Conservation (phyloP, 2,113 vertebrate genomes). For the Protomyctophum bolini region DNA sequence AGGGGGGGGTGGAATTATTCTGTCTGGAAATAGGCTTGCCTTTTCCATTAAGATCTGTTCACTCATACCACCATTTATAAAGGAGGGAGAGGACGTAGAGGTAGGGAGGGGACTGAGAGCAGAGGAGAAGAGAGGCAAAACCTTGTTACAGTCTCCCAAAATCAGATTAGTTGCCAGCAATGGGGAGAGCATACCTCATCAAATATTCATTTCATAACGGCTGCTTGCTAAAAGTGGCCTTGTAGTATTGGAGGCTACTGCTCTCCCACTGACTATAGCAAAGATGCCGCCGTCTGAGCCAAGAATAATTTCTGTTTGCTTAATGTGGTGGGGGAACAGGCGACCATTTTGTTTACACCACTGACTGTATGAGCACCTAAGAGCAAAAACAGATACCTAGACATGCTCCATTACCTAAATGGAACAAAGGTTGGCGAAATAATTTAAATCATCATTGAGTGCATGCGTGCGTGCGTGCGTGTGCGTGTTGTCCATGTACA, state of each 20-base stretch:
- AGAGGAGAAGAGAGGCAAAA: conserved; percentile 61
- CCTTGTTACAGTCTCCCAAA: conserved; percentile 79
- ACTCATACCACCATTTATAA: conserved; percentile 78
- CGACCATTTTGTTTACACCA: conserved; percentile 40
- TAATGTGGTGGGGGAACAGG: conserved; percentile 35
- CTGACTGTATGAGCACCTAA: conserved; percentile 21
- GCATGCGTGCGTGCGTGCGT: conserved; percentile 4
- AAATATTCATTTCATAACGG: conserved; percentile 84
- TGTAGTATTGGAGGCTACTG: conserved; percentile 34
- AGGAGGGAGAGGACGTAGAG: conserved; percentile 29
- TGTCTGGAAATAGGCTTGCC: conserved; percentile 73
- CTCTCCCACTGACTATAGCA: conserved; percentile 28
- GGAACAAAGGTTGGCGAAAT: conserved; percentile 28
- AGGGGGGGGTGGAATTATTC: conserved; percentile 76
- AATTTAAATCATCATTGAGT: conserved; percentile 25
- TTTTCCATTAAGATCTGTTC: conserved; percentile 79
- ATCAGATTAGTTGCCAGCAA: conserved; percentile 81
- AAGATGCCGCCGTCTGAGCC: conserved; percentile 5
- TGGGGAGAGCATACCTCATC: conserved; percentile 78
- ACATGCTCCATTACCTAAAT: conserved; percentile 17
- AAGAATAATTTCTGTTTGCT: conserved; percentile 12
- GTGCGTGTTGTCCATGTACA: not conserved
- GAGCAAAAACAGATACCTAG: conserved; percentile 36
- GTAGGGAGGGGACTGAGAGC: conserved; percentile 22
- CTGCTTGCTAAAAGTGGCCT: conserved; percentile 72